Evolutionary conservation across 1,140 invertebrate species (phyloP).

Genomic region (Cheumatopsyche charites): DNA sequence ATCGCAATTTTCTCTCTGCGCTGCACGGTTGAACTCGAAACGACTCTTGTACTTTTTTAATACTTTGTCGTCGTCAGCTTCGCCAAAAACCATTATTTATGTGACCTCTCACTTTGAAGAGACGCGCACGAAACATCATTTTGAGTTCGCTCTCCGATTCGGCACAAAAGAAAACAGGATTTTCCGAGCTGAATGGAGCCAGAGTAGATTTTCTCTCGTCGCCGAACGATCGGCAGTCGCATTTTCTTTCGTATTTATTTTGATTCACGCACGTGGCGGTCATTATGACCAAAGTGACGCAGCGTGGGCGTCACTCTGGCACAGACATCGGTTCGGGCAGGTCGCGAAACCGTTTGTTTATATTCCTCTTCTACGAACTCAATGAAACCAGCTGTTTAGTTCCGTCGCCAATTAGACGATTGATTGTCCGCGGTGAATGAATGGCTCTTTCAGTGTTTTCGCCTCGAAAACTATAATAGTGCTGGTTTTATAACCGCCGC

Average conservation of each 20-base stretch:
- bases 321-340: conserved; percentile 37
- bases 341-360: conserved; percentile 33
- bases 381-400: conserved; percentile 30
- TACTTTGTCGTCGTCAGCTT: conserved; percentile 26
- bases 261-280: not conserved
- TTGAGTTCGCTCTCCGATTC: too few species aligned
- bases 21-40: conserved; percentile 11
- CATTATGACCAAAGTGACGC: too few species aligned
- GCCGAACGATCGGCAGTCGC: too few species aligned
- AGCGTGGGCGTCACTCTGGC: conserved; percentile 14
- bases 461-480: not conserved
- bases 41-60: conserved; percentile 5
- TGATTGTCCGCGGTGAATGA: conserved; percentile 9
- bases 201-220: too few species aligned
- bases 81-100: conserved; percentile 34
- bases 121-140: not conserved
- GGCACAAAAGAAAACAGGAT: too few species aligned
- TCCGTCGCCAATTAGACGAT: conserved; percentile 4
- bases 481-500: too few species aligned
- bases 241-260: not conserved
- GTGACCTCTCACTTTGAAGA: conserved; percentile 13
- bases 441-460: not conserved
- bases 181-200: too few species aligned
- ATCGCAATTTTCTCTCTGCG: conserved; percentile 16
- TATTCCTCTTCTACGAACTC: conserved; percentile 3